Base-by-base conservation (phyloP, 2,113 vertebrate species). In the Dolichallabes microphthalmus region DNA sequence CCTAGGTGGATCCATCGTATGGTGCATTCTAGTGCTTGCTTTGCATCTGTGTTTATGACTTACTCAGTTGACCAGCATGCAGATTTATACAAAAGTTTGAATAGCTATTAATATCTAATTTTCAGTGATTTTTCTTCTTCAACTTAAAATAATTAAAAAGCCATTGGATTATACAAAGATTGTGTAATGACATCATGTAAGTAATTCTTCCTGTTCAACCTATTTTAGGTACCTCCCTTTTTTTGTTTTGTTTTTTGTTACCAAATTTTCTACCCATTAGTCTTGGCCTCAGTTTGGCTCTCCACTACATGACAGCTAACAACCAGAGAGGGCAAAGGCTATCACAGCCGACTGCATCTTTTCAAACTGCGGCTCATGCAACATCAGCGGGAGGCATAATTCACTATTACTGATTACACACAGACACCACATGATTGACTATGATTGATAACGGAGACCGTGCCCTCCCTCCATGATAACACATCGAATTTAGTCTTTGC, bases 61-160 rank as follows among this genome's bases (percentile, higher is more conserved):
- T 85, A 35, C 84, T 84, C 86, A 69, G 85, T 88, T 71, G 79
- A 82, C 58, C 74, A 52, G 80, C 39, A 60, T 82, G 57, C 55
- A 84, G 53, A 79, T 74, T 82, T 69, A 81, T 66, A 81, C 69
- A 52, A 32, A 75, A 66, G 58, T 66, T n/a, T 73, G 74, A 57
- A 83, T 74, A 76, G 68, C 82, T 83, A 30, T 83, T 35, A 75
- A 74, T 45, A 63, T 61, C 64, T 19, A 27, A 20, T 39, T 50
- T 80, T 63, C 45, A 75, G 78, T 60, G 55, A 58, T 58, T 45
- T 45, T 45, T 45, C 66, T 83, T 87, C 55, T 25, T 84, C 82
- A 83, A 53, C 63, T 52, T 73, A 74, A 14, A 87, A n/a, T 76
- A 83, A 57, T 83, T 74, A 74, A 17, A 52, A 82, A n/a, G 6